These are phyloP conservation scores for Troides aeacus DNA, from an alignment of 2,888 invertebrate species.

Conservation along the genomic window DNA sequence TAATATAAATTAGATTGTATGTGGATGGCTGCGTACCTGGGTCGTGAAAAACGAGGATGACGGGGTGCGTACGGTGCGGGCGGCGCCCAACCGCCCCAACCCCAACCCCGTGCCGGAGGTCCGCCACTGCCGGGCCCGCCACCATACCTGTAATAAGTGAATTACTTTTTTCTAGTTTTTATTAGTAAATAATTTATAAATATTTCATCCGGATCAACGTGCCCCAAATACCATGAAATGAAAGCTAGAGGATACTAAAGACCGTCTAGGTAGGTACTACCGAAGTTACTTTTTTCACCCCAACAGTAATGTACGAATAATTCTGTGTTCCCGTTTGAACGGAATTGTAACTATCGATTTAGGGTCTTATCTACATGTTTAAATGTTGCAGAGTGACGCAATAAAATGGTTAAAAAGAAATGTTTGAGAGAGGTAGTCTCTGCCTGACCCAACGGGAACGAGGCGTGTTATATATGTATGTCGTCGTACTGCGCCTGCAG, in stretches of 20 bases:
- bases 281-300: too few relatives aligned
- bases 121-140: conserved; percentile 42
- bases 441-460: too few relatives aligned
- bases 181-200: not conserved
- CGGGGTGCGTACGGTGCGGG: conserved; percentile 69
- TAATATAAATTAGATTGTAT: not conserved
- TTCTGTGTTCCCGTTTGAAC: too few relatives aligned
- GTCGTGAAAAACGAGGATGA: conserved; percentile 69
- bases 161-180: not conserved
- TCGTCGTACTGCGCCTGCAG: conserved; percentile 47
- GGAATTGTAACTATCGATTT: too few relatives aligned
- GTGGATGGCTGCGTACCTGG: conserved; percentile 53
- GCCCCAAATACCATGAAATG: too few relatives aligned
- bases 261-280: too few relatives aligned
- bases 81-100: conserved; percentile 73
- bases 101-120: conserved; percentile 54
- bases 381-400: too few relatives aligned
- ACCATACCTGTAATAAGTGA: conserved; percentile 14
- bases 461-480: too few relatives aligned
- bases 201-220: not conserved
- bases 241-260: too few relatives aligned
- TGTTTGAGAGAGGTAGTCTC: not conserved
- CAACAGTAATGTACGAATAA: too few relatives aligned
- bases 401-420: too few relatives aligned
- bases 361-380: too few relatives aligned